Conservation (phyloP, 2,797 vertebrate genomes). For the Thunnus albacares region DNA sequence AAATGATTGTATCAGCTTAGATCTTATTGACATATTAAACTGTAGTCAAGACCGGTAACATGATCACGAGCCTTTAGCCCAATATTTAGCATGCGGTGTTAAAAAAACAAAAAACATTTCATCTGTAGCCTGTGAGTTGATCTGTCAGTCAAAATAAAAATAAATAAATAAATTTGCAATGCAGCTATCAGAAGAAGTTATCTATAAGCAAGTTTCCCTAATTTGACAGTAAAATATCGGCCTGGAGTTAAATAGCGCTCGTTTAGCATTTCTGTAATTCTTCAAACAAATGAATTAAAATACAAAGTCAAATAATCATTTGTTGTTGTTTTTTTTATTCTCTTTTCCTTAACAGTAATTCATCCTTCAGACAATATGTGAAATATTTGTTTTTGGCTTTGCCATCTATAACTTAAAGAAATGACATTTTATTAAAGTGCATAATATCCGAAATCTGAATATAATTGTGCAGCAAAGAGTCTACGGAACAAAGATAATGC, state of each 20-base stretch:
- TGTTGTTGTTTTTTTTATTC: not conserved
- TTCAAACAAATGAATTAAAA: not conserved
- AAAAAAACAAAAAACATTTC: no score
- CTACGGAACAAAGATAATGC: not conserved
- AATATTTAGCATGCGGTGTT: not conserved
- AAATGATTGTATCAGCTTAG: not conserved
- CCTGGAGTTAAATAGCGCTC: no score
- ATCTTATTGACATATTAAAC: not conserved
- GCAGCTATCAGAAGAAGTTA: not conserved
- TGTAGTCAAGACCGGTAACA: not conserved
- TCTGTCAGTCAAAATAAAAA: not conserved
- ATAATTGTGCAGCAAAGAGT: slow-evolving; percentile 11
- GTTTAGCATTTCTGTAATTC: not conserved
- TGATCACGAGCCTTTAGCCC: not conserved
- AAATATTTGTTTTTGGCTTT: not conserved
- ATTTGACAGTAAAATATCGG: no score
- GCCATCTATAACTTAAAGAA: not conserved
- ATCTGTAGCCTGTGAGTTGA: not conserved
- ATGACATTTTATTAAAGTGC: slow-evolving; percentile 48
- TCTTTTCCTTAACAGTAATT: not conserved
- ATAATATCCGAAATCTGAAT: slow-evolving; percentile 3
- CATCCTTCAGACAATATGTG: not conserved
- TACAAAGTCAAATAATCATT: not conserved
- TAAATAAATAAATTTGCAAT: no score
- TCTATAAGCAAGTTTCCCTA: no score